phyloP scores from a whole-genome alignment of 2,888 invertebrate genomes.

The Ditula angustiorana region DNA sequence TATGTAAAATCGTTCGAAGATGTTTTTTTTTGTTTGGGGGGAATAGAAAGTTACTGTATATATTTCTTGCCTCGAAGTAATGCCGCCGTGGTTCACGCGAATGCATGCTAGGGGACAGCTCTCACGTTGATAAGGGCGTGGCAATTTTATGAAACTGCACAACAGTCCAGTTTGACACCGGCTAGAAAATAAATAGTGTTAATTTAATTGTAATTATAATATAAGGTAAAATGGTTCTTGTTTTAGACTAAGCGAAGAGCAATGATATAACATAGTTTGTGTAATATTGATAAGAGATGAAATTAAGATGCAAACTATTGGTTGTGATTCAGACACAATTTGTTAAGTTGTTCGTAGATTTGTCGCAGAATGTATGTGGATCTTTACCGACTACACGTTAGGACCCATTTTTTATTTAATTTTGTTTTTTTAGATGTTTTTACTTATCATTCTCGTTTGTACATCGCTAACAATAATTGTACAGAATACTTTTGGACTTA shows the following conservation, averaged over 20 bases:
- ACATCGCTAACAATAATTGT: constrained; percentile 86
- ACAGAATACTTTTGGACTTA: constrained; percentile 86
- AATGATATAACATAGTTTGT: constrained; percentile 85
- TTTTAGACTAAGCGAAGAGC: constrained; percentile 84
- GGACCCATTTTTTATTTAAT: constrained; percentile 67
- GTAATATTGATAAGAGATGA: constrained; percentile 83
- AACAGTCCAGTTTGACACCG: constrained; percentile 79
- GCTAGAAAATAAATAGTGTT: constrained; percentile 83
- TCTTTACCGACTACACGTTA: constrained; percentile 75
- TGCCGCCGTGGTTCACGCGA: not conserved
- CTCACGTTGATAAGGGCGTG: constrained; percentile 50
- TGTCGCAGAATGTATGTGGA: constrained; percentile 72
- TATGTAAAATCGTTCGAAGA: too few species aligned
- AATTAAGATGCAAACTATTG: constrained; percentile 85
- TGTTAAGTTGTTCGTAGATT: constrained; percentile 82
- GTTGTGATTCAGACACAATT: constrained; percentile 85
- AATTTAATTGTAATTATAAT: constrained; percentile 83
- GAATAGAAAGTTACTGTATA: not conserved
- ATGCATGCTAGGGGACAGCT: constrained; percentile 22
- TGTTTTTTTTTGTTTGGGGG: not conserved
- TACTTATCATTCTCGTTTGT: constrained; percentile 84
- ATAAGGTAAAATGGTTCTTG: constrained; percentile 84
- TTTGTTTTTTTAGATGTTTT: constrained; percentile 74
- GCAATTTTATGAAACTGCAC: constrained; percentile 68
- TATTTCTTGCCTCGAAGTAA: constrained; percentile 4